Conservation (phyloP, 92 coral and sea anemone species). For the Epizoanthus ramosus region DNA sequence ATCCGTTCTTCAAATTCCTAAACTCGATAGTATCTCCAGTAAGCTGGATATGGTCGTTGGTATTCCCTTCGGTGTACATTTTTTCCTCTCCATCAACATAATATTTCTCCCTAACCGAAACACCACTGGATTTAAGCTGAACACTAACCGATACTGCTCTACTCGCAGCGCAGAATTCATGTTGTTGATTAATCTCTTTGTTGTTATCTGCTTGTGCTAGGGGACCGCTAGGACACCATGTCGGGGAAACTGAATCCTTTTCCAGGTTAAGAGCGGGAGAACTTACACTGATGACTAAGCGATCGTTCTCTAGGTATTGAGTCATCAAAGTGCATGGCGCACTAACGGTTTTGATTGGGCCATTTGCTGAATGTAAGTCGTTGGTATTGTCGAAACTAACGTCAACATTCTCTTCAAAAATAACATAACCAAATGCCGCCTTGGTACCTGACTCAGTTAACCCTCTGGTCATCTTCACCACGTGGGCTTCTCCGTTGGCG, state of each 20-base stretch:
- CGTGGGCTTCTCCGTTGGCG: neutral
- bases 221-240: neutral
- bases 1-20: no score
- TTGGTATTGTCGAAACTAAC: neutral
- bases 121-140: neutral
- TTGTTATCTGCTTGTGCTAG: neutral
- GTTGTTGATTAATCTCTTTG: neutral
- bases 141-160: neutral
- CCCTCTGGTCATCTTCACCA: neutral
- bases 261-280: neutral
- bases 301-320: neutral
- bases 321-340: neutral
- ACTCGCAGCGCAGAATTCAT: slow-evolving; percentile 3
- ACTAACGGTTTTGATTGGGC: neutral
- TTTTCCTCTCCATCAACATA: neutral
- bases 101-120: neutral
- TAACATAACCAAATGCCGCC: neutral
- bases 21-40: no score
- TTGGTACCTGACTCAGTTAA: neutral
- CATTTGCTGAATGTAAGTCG: neutral
- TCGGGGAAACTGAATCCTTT: neutral
- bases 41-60: no score
- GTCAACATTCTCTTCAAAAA: neutral
- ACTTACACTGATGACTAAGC: neutral
- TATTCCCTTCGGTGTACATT: no score